Base-by-base conservation (phyloP, 2,888 invertebrate genomes). In the Megaustenia siamemsis region DNA sequence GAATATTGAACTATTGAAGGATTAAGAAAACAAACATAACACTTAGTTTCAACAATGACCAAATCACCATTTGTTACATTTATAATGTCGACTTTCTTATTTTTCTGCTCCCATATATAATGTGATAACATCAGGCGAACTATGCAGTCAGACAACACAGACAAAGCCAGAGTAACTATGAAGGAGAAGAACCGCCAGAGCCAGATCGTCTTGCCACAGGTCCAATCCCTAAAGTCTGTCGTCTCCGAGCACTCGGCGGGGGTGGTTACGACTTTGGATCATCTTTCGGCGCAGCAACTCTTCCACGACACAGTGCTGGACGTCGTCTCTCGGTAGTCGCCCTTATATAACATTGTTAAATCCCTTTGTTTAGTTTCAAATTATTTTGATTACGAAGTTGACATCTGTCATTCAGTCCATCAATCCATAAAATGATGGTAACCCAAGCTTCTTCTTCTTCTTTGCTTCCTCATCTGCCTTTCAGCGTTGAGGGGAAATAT, bases 191-290 rank as follows among this genome's bases (percentile, higher is more conserved):
- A 35, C 78, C 77, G 56, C n/a, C 35, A 6, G 83, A 77, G 40
- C 75, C 79, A 18, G 78, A 84, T n/a, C 84, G 78, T 15, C 68
- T 77, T 12, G 76, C 85, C 66, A 83, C 90, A 15, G 90, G 90
- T 15, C 89, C 89, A 83, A 89, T 89, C 35, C 90, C 91, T n/a
- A 90, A 86, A 81, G 90, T 90, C 82, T 86, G 90, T 66, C 90
- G 90, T 32, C 86, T 90, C 75, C 89, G 89, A 80, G 89, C 90
- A 68, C 89, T 89, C 84, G 92, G 92, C 63, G 91, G 92, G 43
- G 91, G 91, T 49, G 88, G 88, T 3, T 88, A 87, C 53, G 87
- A 88, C 82, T 91, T 90, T 83, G 92, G 91, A 71, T 78, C 88
- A n/a, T 32, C 53, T 77, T 83, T 53, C 60, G 90, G 88, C 0